Base-by-base conservation (phyloP, 2,113 vertebrate species). In the Gila orcuttii region DNA sequence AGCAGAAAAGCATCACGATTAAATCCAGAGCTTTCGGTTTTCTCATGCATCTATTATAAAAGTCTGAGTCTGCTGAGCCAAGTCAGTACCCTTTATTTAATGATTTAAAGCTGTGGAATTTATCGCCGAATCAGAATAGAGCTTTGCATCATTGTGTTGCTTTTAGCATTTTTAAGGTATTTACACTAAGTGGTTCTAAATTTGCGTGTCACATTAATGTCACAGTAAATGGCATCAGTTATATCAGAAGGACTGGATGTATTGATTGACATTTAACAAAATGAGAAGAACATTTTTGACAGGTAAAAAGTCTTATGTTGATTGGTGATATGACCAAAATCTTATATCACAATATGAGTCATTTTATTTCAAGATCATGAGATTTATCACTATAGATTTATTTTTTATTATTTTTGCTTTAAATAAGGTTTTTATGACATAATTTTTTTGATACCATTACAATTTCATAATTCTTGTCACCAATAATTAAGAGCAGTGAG, bases 11-110 rank as follows among this genome's bases (percentile, higher is more conserved):
- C 33, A 47, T 39, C 60, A 52, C 50, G 6, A 78, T 78, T 78
- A 77, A 77, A 73, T 55, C 31, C n/a, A 52, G 36, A 76, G 73
- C 74, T n/a, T 66, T 78, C 60, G n/a, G 21, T 75, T 77, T 80
- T 80, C 39, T 80, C 39, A 28, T 17, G 12, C 13, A 3, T 42
- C 62, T 80, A 85, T 85, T 85, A 68, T 39, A 33, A 39, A 12
- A 47, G 50, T 85, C 12, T 74, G 60, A 76, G 42, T 68, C 57
- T 79, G 42, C 45, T 85, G 28, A 68, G 6, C 36, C 0, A 12
- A 79, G 36, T 80, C 57, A 64, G 64, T 80, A n/a, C 0, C 15
- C 59, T 50, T 85, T 78, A 52, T 85, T 85, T 85, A 78, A 78
- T 36, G 60, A 78, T 78, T 85, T 78, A 47, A 66, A 74, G 45